A percentile compares a stretch with the other conserved stretches of the same genome.
phyloP scores from a whole-genome alignment of 2,888 invertebrate genomes.

The Frankliniella intonsa region DNA sequence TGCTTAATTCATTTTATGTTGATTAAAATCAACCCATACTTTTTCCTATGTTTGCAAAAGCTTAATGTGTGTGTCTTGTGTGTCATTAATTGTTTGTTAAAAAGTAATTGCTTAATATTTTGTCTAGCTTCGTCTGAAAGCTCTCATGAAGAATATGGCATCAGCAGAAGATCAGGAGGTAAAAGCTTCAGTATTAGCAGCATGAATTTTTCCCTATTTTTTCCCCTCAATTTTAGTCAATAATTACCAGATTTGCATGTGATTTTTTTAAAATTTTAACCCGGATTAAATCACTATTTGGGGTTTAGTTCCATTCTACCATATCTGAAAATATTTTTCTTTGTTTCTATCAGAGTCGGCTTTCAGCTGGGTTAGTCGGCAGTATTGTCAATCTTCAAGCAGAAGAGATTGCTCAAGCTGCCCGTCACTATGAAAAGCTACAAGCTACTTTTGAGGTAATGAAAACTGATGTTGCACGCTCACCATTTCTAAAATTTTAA shows the following conservation, averaged over 20 bases:
- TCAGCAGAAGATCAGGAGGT: constrained; percentile 50
- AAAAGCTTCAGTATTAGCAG: constrained; percentile 39
- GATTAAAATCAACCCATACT: background rate
- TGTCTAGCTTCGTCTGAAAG: constrained; percentile 37
- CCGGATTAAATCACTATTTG: constrained; percentile 27
- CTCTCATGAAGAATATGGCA: constrained; percentile 53
- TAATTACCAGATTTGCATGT: background rate
- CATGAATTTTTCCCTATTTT: background rate
- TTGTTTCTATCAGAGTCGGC: constrained; percentile 41
- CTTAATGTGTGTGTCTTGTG: background rate
- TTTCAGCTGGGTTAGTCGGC: constrained; percentile 44
- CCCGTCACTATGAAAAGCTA: constrained; percentile 37
- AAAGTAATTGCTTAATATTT: constrained; percentile 20
- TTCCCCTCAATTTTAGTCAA: background rate
- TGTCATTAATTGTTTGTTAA: background rate
- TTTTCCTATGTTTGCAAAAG: background rate
- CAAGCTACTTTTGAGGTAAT: constrained; percentile 60
- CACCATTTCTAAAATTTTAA: background rate
- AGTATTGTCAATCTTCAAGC: constrained; percentile 38
- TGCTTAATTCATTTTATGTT: background rate
- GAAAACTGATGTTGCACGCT: constrained; percentile 32
- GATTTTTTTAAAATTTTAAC: background rate
- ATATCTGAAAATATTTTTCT: background rate
- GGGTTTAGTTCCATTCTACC: background rate
- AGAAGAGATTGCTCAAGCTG: constrained; percentile 40